Conservation (phyloP, 2,797 vertebrate species). For the Lacerta agilis region DNA sequence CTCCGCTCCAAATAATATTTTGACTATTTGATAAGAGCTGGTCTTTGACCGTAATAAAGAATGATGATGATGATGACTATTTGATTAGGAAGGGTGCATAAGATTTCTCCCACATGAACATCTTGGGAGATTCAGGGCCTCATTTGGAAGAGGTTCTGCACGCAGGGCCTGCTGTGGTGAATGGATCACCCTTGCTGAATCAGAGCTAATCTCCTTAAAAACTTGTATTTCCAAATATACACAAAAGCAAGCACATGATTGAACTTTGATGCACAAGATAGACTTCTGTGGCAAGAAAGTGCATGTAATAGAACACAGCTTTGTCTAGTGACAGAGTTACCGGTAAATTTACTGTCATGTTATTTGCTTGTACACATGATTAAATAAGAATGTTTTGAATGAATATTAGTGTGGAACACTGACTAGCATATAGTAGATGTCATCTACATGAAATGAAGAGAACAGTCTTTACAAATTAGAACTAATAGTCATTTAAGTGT, state of each 20-base stretch:
- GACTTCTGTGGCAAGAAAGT: not conserved
- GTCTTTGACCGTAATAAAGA: too few relatives aligned
- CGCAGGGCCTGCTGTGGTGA: not conserved
- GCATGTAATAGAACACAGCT: not conserved
- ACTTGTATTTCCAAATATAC: not conserved
- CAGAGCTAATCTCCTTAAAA: not conserved
- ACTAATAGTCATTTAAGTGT: slow-evolving; percentile 9
- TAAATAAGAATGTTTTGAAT: not conserved
- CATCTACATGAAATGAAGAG: not conserved
- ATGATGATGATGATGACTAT: too few relatives aligned
- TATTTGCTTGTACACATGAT: slow-evolving; percentile 4
- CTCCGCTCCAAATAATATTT: not conserved
- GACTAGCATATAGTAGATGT: not conserved
- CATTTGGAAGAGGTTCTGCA: not conserved
- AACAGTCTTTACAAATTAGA: slow-evolving; percentile 7
- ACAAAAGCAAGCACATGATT: not conserved
- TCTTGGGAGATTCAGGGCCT: not conserved
- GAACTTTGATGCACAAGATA: not conserved
- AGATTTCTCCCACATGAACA: not conserved
- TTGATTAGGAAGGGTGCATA: not conserved
- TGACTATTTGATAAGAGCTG: not conserved
- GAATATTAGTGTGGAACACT: not conserved
- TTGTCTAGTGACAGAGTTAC: not conserved
- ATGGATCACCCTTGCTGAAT: not conserved
- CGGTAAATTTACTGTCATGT: not conserved